Conservation (phyloP, 2,797 vertebrate genomes). For the Tamandua tetradactyla region DNA sequence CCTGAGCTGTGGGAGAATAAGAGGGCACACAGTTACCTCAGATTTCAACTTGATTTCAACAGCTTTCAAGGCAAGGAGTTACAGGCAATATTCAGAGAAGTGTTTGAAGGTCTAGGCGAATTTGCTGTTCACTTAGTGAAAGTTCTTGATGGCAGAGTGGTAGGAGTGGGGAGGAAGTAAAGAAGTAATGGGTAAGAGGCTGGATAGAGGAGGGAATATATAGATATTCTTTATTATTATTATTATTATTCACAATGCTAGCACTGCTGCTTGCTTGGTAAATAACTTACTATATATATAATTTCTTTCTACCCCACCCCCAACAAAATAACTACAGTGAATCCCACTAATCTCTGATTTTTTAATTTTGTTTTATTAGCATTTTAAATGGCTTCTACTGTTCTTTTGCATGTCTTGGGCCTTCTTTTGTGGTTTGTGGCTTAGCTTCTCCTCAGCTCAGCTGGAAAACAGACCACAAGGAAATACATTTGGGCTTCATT, state of each 20-base stretch:
- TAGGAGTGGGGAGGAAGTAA: background rate
- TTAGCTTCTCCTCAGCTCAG: conserved; percentile 53
- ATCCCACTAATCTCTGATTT: background rate
- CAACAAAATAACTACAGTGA: conserved; percentile 40
- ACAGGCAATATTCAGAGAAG: background rate
- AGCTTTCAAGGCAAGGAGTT: background rate
- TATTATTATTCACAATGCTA: background rate
- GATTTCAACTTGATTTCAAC: background rate
- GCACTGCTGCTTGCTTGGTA: background rate
- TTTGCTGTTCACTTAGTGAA: background rate
- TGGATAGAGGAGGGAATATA: background rate
- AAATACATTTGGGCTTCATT: conserved; percentile 17
- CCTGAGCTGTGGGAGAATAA: background rate
- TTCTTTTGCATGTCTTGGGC: background rate
- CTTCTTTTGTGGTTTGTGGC: conserved; percentile 13
- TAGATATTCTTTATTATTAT: background rate
- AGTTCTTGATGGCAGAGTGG: background rate
- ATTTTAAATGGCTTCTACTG: conserved; percentile 32
- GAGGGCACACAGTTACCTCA: background rate
- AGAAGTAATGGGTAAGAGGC: background rate
- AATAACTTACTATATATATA: background rate
- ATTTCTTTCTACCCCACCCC: background rate
- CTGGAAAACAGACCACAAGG: conserved; percentile 60
- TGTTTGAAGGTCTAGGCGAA: background rate
- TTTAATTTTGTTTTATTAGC: conserved; percentile 15